Conservation (phyloP, 2,797 vertebrate genomes). For the Spea hammondii region DNA sequence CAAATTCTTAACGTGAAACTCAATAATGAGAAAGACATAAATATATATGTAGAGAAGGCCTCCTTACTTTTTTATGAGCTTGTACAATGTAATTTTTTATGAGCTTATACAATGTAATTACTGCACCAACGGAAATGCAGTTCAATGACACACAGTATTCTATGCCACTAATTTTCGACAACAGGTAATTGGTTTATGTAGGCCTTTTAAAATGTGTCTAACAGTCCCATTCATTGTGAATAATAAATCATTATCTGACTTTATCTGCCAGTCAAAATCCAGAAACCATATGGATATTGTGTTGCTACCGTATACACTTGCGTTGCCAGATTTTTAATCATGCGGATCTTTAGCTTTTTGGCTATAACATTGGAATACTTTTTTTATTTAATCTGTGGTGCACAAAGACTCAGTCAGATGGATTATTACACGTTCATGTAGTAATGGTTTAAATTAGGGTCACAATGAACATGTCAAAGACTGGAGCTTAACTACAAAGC, state of each 20-base stretch:
- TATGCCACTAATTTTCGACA: not conserved
- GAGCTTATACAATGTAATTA: not conserved
- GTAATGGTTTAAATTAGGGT: conserved; percentile 37
- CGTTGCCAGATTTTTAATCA: conserved; percentile 36
- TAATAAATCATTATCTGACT: not conserved
- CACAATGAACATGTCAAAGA: conserved; percentile 28
- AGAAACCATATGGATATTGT: conserved; percentile 33
- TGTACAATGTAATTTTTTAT: too few relatives aligned
- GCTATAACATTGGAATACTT: conserved; percentile 21
- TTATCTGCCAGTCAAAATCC: conserved; percentile 20
- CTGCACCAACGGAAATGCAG: not conserved
- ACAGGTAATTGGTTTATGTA: not conserved
- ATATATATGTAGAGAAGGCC: too few relatives aligned
- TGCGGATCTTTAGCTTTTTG: conserved; percentile 25
- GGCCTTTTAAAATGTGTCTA: not conserved
- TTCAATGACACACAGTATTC: not conserved
- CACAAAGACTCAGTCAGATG: conserved; percentile 34
- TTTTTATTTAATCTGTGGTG: conserved; percentile 19
- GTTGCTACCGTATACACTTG: conserved; percentile 22
- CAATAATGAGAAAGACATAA: not conserved
- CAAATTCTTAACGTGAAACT: too few relatives aligned
- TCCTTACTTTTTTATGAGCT: too few relatives aligned
- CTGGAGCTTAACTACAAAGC: conserved; percentile 34
- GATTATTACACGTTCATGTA: conserved; percentile 29
- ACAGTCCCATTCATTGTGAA: not conserved